phyloP scores from a whole-genome alignment of 2,113 vertebrate species.

The Hippocampus zosterae region DNA sequence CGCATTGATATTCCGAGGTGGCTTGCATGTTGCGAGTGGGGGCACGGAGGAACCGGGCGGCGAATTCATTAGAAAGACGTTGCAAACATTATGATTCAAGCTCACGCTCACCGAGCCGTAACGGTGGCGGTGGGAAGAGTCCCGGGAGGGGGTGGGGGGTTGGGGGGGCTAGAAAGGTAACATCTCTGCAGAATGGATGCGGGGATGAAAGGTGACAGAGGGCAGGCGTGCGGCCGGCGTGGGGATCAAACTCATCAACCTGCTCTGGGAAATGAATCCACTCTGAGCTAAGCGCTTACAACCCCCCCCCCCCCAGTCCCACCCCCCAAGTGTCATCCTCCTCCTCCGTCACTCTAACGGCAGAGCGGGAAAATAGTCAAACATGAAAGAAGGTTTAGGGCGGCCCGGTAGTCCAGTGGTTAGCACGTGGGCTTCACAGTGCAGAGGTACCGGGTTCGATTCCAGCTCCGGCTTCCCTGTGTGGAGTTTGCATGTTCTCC shows the following conservation, averaged over 20 bases:
- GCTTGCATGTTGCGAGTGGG: slow-evolving; percentile 29
- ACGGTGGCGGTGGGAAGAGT: slow-evolving; percentile 10
- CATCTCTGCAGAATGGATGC: slow-evolving; percentile 13
- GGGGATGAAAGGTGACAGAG: slow-evolving; percentile 27
- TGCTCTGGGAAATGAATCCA: slow-evolving; percentile 17
- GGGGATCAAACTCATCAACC: slow-evolving; percentile 55
- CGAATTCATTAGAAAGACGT: slow-evolving; percentile 54
- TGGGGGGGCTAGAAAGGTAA: slow-evolving; percentile 31
- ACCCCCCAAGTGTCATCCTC: not conserved
- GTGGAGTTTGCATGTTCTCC: no score
- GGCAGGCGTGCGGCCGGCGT: not conserved
- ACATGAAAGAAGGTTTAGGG: not conserved
- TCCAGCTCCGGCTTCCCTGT: no score
- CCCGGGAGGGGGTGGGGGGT: slow-evolving; percentile 13
- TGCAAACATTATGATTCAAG: slow-evolving; percentile 58
- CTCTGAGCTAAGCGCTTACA: slow-evolving; percentile 6
- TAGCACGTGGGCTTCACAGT: no score
- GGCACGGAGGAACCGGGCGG: slow-evolving; percentile 36
- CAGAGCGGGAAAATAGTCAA: not conserved
- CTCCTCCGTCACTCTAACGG: not conserved
- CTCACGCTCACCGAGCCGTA: slow-evolving; percentile 40
- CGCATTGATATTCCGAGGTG: slow-evolving; percentile 48
- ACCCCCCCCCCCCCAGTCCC: not conserved
- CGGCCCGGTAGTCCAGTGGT: no score
- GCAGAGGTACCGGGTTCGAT: no score